phyloP scores from a whole-genome alignment of 1,140 invertebrate species.

The Saccostrea cuccullata region DNA sequence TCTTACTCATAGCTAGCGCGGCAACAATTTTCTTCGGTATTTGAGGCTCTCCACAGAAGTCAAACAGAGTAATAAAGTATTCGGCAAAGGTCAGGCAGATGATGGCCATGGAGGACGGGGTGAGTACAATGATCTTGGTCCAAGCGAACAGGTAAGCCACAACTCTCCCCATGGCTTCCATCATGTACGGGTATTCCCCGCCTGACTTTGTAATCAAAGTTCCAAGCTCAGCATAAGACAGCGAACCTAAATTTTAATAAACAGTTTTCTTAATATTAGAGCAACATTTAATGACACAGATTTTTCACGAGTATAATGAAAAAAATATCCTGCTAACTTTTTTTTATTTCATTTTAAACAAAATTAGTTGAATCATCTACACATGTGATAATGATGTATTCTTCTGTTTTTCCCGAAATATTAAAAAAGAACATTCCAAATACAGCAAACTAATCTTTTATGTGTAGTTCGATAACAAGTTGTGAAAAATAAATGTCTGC shows the following conservation, averaged over 20 bases:
- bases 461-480: too few relatives aligned
- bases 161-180: slow-evolving; percentile 78
- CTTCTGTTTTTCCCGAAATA: too few relatives aligned
- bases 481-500: too few relatives aligned
- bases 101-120: slow-evolving; percentile 81
- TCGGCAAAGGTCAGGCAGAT: slow-evolving; percentile 70
- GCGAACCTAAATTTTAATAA: slow-evolving; percentile 82
- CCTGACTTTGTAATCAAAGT: slow-evolving; percentile 83
- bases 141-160: slow-evolving; percentile 96
- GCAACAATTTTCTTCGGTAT: slow-evolving; percentile 64
- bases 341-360: too few relatives aligned
- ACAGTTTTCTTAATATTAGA: too few relatives aligned
- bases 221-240: slow-evolving; percentile 90
- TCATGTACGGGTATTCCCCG: slow-evolving; percentile 73
- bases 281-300: too few relatives aligned
- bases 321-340: too few relatives aligned
- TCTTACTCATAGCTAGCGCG: slow-evolving; percentile 64
- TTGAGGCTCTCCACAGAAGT: slow-evolving; percentile 66
- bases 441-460: too few relatives aligned
- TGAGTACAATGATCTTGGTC: slow-evolving; percentile 80
- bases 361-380: too few relatives aligned
- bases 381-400: too few relatives aligned
- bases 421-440: too few relatives aligned
- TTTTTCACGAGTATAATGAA: too few relatives aligned
- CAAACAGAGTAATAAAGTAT: slow-evolving; percentile 65